Evolutionary conservation across 2,797 vertebrate species (phyloP).

Genomic region (Pogonophryne albipinna): DNA sequence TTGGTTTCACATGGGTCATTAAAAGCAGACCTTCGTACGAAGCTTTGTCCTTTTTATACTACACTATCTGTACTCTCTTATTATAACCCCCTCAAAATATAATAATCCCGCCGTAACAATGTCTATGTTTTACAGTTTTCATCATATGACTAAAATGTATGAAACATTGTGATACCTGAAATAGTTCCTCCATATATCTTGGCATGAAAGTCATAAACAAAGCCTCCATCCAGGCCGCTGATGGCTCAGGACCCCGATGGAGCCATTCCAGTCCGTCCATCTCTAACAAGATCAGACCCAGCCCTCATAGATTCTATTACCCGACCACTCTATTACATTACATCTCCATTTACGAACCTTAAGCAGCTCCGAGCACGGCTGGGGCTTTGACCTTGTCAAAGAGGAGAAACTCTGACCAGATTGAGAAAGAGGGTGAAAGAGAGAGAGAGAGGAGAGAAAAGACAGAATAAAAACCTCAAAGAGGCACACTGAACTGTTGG

Average conservation of each 20-base stretch:
- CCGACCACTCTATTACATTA: conserved; percentile 85
- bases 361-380: conserved; percentile 76
- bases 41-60: too few species aligned
- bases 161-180: neutral
- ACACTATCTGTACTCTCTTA: too few species aligned
- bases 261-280: conserved; percentile 66
- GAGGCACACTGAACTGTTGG: conserved; percentile 53
- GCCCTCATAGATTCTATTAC: conserved; percentile 85
- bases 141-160: neutral
- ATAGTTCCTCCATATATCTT: conserved; percentile 7
- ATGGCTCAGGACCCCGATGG: conserved; percentile 63
- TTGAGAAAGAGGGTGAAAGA: conserved; percentile 59
- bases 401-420: conserved; percentile 78
- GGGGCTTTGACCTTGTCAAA: conserved; percentile 84
- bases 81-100: neutral
- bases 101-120: neutral
- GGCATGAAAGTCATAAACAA: conserved; percentile 43
- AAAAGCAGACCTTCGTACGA: too few species aligned
- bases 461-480: conserved; percentile 22
- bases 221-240: conserved; percentile 43
- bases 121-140: neutral
- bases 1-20: too few species aligned
- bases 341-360: conserved; percentile 86
- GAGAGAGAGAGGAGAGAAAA: conserved; percentile 37
- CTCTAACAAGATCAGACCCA: conserved; percentile 84